Base-by-base conservation (phyloP, 2,113 vertebrate genomes). In the Struthidea cinerea region DNA sequence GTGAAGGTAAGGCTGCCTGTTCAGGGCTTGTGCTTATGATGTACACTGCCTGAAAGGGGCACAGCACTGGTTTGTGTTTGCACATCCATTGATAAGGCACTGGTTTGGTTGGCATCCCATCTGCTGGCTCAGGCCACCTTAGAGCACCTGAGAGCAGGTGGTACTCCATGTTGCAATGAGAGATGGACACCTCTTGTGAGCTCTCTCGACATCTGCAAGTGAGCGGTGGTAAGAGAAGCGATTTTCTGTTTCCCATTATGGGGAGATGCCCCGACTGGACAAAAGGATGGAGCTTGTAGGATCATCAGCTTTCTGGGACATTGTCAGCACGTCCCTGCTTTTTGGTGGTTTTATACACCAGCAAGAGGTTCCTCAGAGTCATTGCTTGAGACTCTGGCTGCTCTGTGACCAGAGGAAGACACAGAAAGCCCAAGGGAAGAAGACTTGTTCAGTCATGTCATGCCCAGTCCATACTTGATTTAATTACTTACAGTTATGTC, bases 151-250 rank as follows among this genome's bases (percentile, higher is more conserved):
- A 56, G 52, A 84, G 33, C 33, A 81, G 44, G 30, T 80, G 68
- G 23, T 59, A 24, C 27, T 16, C 9, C 11, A 23, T 11, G 44
- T 17, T 2, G 3, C 24, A 56, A 11, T 28, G n/a, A 63, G 39
- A 75, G 44, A 35, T 27, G 41, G 49, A 49, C 23, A 16, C 17
- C 4, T 78, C 53, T 55, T 14, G 2, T 50, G 50, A 65, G 50
- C 9, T 61, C 32, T 52, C 32, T 11, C 32, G 59, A n/a, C 16
- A 88, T 35, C 42, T 59, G 27, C 26, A 71, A 93, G 46, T 0
- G 0, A 42, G 21, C 0, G 0, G 24, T 19, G 15, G 23, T 13
- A 35, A 37, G 20, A 77, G 21, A 78, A 55, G 55, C 8, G 16
- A 57, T 60, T 52, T 89, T 83, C n/a, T 50, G 4, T 57, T 65